Conservation (phyloP, 2,888 invertebrate species). For the Eucera pruinosa region DNA sequence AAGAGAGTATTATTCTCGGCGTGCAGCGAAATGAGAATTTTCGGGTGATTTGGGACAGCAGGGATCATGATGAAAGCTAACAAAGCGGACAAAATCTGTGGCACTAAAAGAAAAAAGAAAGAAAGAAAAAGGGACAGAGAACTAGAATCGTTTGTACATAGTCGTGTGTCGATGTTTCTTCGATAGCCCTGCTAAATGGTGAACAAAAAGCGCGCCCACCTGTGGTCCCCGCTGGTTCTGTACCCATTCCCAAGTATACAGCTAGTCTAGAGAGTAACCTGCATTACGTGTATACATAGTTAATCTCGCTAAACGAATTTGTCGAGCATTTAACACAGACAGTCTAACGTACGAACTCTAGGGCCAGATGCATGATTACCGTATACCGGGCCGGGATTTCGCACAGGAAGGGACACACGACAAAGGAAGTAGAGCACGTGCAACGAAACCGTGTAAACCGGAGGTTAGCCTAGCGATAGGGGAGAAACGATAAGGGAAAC, state of each 20-base stretch:
- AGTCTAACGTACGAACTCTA: slow-evolving; percentile 16
- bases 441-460: not conserved
- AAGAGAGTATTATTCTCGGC: not conserved
- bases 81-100: slow-evolving; percentile 47
- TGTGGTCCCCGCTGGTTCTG: slow-evolving; percentile 41
- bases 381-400: slow-evolving; percentile 16
- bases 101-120: too few species aligned
- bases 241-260: slow-evolving; percentile 33
- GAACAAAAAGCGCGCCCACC: slow-evolving; percentile 12
- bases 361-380: slow-evolving; percentile 25
- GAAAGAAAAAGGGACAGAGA: not conserved
- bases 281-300: slow-evolving; percentile 44
- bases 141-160: slow-evolving; percentile 63
- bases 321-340: slow-evolving; percentile 28
- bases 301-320: slow-evolving; percentile 39
- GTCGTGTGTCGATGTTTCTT: slow-evolving; percentile 43
- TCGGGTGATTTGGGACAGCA: slow-evolving; percentile 6
- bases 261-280: slow-evolving; percentile 47
- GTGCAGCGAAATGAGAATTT: not conserved
- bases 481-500: not conserved
- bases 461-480: not conserved
- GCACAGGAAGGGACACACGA: not conserved
- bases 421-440: not conserved
- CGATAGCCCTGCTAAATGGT: slow-evolving; percentile 36
- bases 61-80: not conserved